Evolutionary conservation across 2,888 invertebrate species (phyloP), one percentile per base, ranked within the genome.

Genomic region (Eupithecia centaureata): DNA sequence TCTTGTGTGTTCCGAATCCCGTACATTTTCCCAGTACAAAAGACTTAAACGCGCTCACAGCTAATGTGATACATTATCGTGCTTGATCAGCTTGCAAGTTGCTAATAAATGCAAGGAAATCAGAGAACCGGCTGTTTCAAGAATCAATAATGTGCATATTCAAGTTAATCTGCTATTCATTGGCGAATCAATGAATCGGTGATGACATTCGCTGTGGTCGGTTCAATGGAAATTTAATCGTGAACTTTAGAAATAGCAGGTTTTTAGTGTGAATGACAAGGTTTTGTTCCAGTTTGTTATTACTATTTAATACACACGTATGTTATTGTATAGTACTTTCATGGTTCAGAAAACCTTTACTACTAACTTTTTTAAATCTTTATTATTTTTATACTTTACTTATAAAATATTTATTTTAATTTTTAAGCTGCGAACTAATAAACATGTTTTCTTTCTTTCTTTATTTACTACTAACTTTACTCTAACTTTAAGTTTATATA

Each of bases 41-140:
- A 81, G 82, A 83, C 77, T 73, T 82, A 75, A 80, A 82, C 84
- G 82, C 72, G 72, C 62, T 61, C 47, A 8, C 38, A 42, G 61
- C 70, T 74, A 78, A 79, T 81, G 70, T 68, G 60, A 38, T 80
- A 80, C 78, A 71, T 75, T 74, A 80, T 79, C 83, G 83, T 56
- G 62, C 25, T 47, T 51, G 58, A 59, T 69, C 65, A 5, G 62
- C 15, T 58, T 61, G 38, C 61, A 67, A 65, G 61, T 73, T 69
- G 65, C 63, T 68, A 73, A 75, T 71, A 54, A 54, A 28, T 58
- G 47, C 22, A 61, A 56, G 59, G 65, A 67, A 72, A 70, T 72
- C 68, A 59, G 63, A 52, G 66, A 56, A 70, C 71, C 58, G 62
- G 67, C 63, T 68, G 64, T 63, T 62, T 61, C n/a, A 30, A 61